phyloP scores from a whole-genome alignment of 35 echinoderm and acorn worm genomes.

The Ophiothrix spiculata region DNA sequence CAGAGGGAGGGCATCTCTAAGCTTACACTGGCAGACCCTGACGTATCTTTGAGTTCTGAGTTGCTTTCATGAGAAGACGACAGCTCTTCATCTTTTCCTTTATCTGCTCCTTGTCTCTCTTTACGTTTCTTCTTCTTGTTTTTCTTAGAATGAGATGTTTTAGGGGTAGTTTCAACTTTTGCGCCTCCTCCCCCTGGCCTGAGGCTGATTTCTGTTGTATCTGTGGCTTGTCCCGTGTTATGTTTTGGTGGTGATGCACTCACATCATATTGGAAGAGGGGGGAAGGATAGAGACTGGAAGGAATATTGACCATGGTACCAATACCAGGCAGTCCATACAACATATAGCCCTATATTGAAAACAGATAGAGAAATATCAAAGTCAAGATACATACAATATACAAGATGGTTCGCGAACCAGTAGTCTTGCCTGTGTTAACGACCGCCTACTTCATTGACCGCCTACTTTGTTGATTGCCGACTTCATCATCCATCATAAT shows the following conservation, averaged over 20 bases:
- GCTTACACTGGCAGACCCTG: no score
- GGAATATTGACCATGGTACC: constrained; percentile 62
- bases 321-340: constrained; percentile 82
- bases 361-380: no score
- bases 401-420: no score
- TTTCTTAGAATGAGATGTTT: constrained; percentile 1
- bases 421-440: no score
- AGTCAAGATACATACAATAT: no score
- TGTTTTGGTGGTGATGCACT: constrained; percentile 43
- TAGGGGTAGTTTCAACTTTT: background rate
- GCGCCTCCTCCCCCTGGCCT: constrained; percentile 23
- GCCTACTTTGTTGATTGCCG: no score
- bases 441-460: no score
- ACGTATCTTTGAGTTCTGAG: no score
- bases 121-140: constrained; percentile 59
- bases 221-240: background rate
- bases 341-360: constrained; percentile 83
- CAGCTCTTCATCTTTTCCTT: no score
- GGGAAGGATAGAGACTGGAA: constrained; percentile 77
- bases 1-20: constrained; percentile 45
- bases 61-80: no score
- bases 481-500: no score
- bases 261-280: constrained; percentile 69
- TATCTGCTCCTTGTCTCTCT: constrained; percentile 35
- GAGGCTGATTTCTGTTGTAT: background rate